Conservation (phyloP, 1,140 invertebrate species). For the Dinoponera quadriceps region DNA sequence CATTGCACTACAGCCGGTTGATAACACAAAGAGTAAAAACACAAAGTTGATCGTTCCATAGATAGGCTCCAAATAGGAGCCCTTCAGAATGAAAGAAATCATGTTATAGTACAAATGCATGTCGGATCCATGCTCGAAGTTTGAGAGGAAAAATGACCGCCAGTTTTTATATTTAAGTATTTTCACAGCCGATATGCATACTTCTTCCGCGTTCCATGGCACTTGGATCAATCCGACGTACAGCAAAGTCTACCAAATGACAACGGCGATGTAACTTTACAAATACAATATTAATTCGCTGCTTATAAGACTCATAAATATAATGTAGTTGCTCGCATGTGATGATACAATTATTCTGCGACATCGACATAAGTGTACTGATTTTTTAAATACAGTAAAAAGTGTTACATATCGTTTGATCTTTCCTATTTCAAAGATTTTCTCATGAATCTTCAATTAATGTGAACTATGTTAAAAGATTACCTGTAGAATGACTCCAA, state of each 20-base stretch:
- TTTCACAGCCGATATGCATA: constrained; percentile 88
- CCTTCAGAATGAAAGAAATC: constrained; percentile 90
- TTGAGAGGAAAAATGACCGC: constrained; percentile 87
- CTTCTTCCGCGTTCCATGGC: constrained; percentile 86
- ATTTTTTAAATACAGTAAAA: neutral
- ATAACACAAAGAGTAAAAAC: constrained; percentile 86
- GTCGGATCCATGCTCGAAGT: constrained; percentile 90
- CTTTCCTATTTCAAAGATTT: neutral
- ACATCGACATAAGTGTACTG: no score
- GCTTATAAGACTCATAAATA: neutral
- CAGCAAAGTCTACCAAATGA: constrained; percentile 82
- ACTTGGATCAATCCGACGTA: constrained; percentile 85
- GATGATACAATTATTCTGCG: no score
- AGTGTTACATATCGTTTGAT: neutral
- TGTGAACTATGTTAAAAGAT: constrained; percentile 44
- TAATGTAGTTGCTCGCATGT: neutral
- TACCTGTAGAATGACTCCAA: constrained; percentile 86
- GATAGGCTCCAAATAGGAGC: constrained; percentile 86
- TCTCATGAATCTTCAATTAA: neutral
- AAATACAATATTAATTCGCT: neutral
- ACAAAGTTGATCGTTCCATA: constrained; percentile 88
- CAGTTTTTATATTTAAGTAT: constrained; percentile 87
- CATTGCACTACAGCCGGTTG: constrained; percentile 85
- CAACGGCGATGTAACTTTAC: neutral
- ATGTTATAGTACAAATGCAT: constrained; percentile 93